Evolutionary conservation across 2,113 vertebrate species (phyloP), one percentile per base, ranked within the genome.

Genomic region (Crotalus viridis): DNA sequence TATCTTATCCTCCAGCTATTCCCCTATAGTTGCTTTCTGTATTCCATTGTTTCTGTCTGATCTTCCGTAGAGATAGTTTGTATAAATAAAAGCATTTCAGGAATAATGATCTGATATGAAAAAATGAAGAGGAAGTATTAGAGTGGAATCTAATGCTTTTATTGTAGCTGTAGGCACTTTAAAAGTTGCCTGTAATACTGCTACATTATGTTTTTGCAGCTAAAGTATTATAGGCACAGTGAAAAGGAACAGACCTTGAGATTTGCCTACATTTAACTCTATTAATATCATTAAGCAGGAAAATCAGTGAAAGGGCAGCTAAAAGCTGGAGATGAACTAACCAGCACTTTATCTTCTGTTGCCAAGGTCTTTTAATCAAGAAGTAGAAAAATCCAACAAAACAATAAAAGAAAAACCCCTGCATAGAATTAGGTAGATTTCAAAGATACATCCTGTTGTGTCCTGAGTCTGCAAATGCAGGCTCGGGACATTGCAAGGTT

Each of bases 291-390:
- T 96, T 97, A 97, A 92, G 93, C 93, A 94, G 93, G 69, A 97
- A 95, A 97, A 96, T 92, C 92, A 92, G 95, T 94, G 96, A 96
- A 93, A 94, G 46, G 91, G 48, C 8, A 56, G 94, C 95, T 97
- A 94, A 97, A 96, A 96, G 96, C 96, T 56, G 61, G 95, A 97
- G 94, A 97, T 95, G 95, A 96, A 96, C 95, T 96, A 97, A 97
- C 95, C 89, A 92, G 94, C 0, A 1, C 95, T 97, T 97, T 96
- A 96, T 97, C 95, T 96, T 96, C 95, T 93, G 95, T 97, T 97
- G 97, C 97, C 94, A 97, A 96, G 95, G 96, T 97, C 96, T 97
- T 97, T 98, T 98, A 98, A 97, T 97, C 97, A 97, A 97, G 96
- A 85, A 93, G 92, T 89, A 95, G 95, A 95, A 96, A 91, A 97